Evolutionary conservation across 2,113 vertebrate species (phyloP).

Genomic region (Hemichromis elongatus): DNA sequence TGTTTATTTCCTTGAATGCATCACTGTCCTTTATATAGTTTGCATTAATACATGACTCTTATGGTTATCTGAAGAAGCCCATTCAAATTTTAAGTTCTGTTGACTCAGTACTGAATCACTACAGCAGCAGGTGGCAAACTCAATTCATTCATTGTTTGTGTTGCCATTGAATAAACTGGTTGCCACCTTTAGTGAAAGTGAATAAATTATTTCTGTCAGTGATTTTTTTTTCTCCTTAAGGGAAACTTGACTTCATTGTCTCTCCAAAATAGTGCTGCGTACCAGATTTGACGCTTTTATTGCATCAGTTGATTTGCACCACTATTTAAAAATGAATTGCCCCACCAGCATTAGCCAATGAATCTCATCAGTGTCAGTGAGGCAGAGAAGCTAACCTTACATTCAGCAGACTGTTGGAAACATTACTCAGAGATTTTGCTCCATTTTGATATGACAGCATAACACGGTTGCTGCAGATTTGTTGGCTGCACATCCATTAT

Average conservation of each 20-base stretch:
- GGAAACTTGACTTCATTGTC: neutral
- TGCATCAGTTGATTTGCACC: neutral
- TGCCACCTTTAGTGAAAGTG: neutral
- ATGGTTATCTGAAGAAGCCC: neutral
- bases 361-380: neutral
- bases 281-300: neutral
- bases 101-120: neutral
- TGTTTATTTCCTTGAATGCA: neutral
- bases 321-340: neutral
- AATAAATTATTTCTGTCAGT: neutral
- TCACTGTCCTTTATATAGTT: neutral
- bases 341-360: neutral
- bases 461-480: neutral
- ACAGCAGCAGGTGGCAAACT: slow-evolving; percentile 23
- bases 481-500: neutral
- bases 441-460: neutral
- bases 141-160: slow-evolving; percentile 4
- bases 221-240: neutral
- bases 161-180: neutral
- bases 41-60: neutral
- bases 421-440: neutral
- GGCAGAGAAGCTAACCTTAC: neutral
- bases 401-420: neutral
- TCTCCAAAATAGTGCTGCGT: neutral
- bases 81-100: neutral